phyloP scores from a whole-genome alignment of 1,140 invertebrate genomes.

The Centruroides sculpturatus region DNA sequence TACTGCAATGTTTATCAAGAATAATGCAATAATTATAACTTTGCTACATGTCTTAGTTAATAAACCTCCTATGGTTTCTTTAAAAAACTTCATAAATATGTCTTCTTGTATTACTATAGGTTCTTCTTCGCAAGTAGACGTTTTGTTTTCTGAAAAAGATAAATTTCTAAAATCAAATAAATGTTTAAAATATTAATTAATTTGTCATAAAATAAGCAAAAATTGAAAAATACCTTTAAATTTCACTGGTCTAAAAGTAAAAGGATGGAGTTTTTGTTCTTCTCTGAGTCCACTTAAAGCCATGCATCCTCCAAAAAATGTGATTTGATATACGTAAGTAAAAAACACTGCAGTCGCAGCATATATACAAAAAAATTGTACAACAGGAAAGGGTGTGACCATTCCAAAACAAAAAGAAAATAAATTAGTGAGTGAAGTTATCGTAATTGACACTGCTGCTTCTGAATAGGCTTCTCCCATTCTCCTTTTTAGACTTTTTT shows the following conservation, averaged over 20 bases:
- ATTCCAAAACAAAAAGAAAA: constrained; percentile 91
- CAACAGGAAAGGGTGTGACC: constrained; percentile 81
- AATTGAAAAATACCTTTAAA: too few relatives aligned
- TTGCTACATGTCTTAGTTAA: constrained; percentile 26
- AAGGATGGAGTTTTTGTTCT: constrained; percentile 60
- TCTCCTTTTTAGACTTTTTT: constrained; percentile 60
- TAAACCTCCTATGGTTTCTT: too few relatives aligned
- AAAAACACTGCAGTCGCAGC: constrained; percentile 80
- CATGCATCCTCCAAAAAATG: constrained; percentile 81
- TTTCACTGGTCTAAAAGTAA: too few relatives aligned
- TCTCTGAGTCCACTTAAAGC: constrained; percentile 78
- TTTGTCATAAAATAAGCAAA: too few relatives aligned
- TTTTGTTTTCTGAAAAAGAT: too few relatives aligned
- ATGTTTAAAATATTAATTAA: too few relatives aligned
- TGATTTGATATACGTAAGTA: constrained; percentile 86
- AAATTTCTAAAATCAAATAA: too few relatives aligned
- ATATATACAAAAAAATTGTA: constrained; percentile 91
- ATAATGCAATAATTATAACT: constrained; percentile 56
- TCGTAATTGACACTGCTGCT: constrained; percentile 94
- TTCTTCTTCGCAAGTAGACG: too few relatives aligned
- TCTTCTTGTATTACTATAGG: too few relatives aligned
- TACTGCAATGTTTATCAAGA: constrained; percentile 67
- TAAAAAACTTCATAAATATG: too few relatives aligned
- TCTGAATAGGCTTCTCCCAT: constrained; percentile 78
- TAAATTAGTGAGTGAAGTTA: constrained; percentile 92